phyloP scores from a whole-genome alignment of 2,797 vertebrate species.

The Cuculus canorus region DNA sequence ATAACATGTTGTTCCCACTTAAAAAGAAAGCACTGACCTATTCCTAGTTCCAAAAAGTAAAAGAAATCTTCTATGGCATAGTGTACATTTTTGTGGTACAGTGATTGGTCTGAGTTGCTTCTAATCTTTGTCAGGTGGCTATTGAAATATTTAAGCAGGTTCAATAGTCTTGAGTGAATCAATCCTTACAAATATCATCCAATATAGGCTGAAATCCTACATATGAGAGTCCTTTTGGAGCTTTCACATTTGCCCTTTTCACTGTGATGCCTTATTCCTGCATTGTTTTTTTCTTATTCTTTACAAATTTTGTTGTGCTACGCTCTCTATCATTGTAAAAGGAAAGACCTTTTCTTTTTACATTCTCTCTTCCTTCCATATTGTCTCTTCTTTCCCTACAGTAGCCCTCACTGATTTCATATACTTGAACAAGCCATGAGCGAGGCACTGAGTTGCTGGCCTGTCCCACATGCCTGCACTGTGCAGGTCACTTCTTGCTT shows the following conservation, averaged over 20 bases:
- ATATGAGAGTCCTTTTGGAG: background rate
- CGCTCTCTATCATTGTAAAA: background rate
- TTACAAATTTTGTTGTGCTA: background rate
- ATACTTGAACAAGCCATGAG: background rate
- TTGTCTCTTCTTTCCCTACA: background rate
- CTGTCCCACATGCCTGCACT: background rate
- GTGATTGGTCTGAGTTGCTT: background rate
- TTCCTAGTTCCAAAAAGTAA: background rate
- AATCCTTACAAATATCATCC: background rate
- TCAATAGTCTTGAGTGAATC: background rate
- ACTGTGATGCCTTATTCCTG: background rate
- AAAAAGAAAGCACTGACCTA: background rate
- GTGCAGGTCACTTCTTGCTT: background rate
- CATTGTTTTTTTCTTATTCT: background rate
- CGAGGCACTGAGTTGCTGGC: background rate
- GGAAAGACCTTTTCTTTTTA: background rate
- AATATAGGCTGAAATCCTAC: fast-evolving
- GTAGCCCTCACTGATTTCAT: background rate
- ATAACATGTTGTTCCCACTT: background rate
- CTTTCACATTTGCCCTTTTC: background rate
- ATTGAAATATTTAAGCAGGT: background rate
- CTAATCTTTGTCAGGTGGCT: background rate
- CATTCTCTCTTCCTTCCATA: background rate
- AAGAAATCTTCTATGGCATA: background rate
- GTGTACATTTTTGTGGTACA: background rate